These are phyloP conservation scores for Stomatorhinus walkeri DNA, from an alignment of 2,797 vertebrate genomes.

Conservation along the genomic window DNA sequence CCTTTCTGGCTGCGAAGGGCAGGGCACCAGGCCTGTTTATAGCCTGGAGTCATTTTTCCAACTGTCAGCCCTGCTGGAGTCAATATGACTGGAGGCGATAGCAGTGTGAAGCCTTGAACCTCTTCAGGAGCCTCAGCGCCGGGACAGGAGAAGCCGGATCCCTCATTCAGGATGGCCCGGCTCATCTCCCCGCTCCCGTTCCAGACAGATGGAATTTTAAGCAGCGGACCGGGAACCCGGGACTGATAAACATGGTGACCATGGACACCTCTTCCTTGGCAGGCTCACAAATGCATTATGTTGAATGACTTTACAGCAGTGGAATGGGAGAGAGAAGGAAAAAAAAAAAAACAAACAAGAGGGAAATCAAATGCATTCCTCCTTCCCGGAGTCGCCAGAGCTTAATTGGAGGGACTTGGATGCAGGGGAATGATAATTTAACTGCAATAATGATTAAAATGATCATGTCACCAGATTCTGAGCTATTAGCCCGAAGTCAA, in stretches of 20 bases:
- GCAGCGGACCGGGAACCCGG: slow-evolving; percentile 9
- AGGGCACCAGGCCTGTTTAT: slow-evolving; percentile 51
- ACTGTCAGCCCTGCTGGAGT: slow-evolving; percentile 60
- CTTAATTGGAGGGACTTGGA: slow-evolving; percentile 12
- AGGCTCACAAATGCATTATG: slow-evolving; percentile 22
- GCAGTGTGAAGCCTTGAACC: slow-evolving; percentile 45
- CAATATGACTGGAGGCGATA: slow-evolving; percentile 63
- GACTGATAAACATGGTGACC: slow-evolving; percentile 22
- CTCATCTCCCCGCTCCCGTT: not conserved
- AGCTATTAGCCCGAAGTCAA: slow-evolving; percentile 30
- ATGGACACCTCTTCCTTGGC: not conserved
- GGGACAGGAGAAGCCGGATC: slow-evolving; percentile 27
- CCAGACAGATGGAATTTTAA: slow-evolving; percentile 21
- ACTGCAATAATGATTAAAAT: slow-evolving; percentile 23
- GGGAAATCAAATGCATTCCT: not conserved
- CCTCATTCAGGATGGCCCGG: slow-evolving; percentile 42
- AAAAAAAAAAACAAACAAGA: not conserved
- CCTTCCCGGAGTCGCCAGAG: slow-evolving; percentile 3
- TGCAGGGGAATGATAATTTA: not conserved
- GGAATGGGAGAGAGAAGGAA: not conserved
- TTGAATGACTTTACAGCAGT: slow-evolving; percentile 22
- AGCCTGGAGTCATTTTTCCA: slow-evolving; percentile 61
- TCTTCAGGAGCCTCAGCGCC: slow-evolving; percentile 37
- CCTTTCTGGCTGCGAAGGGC: slow-evolving; percentile 21
- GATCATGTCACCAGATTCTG: slow-evolving; percentile 28